A percentile compares a stretch with the other conserved stretches of the same genome.
Conservation (phyloP, 2,113 vertebrate genomes). For the Saccopteryx bilineata region DNA sequence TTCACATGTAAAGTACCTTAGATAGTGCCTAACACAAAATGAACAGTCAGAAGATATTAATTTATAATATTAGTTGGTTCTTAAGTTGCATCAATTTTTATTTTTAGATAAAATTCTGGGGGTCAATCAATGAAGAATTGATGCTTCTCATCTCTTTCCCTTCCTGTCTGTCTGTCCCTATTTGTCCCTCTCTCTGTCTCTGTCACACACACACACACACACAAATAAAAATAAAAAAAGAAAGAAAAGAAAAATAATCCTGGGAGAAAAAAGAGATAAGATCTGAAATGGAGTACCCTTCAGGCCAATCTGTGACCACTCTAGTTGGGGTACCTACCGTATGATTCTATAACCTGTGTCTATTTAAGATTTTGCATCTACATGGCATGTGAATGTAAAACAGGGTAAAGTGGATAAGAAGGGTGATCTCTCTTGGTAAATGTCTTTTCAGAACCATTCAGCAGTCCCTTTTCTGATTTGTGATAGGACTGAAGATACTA, state of each 20-base stretch:
- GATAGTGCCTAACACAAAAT: not conserved
- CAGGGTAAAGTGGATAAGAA: not conserved
- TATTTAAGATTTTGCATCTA: not conserved
- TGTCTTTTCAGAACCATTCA: slow-evolving; percentile 11
- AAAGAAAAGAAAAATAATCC: no score
- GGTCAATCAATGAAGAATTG: no score
- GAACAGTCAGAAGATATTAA: not conserved
- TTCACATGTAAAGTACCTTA: not conserved
- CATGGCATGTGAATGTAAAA: not conserved
- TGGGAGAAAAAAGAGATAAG: not conserved
- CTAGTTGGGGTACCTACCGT: not conserved
- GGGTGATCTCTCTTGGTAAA: not conserved
- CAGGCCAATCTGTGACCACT: not conserved
- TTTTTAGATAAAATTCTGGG: not conserved
- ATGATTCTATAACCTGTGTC: not conserved
- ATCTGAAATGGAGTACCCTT: not conserved
- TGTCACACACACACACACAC: no score
- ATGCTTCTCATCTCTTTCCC: no score
- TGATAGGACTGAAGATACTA: not conserved
- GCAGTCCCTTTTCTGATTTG: not conserved
- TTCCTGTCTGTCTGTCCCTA: no score
- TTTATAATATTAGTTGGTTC: not conserved
- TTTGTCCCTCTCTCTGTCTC: no score
- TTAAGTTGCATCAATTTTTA: not conserved
- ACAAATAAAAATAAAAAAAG: no score